These are phyloP conservation scores for Branchinecta sandiegonensis DNA, from an alignment of 2,888 invertebrate genomes.

Conservation along the genomic window DNA sequence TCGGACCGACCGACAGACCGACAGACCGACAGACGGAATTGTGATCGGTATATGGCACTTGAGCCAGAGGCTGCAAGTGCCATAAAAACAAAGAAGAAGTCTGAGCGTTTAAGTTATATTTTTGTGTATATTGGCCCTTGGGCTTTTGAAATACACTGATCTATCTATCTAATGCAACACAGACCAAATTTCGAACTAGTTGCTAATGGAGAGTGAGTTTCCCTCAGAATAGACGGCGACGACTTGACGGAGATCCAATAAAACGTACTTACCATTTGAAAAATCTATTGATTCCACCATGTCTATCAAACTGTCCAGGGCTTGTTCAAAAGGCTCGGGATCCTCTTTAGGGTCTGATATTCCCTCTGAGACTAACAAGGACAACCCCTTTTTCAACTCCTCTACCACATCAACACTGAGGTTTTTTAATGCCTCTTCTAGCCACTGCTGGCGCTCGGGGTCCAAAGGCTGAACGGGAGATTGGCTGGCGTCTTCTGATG, in stretches of 20 bases:
- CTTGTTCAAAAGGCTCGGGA: slow-evolving; percentile 43
- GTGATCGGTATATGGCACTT: too few relatives aligned
- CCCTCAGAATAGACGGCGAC: too few relatives aligned
- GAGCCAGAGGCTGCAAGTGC: too few relatives aligned
- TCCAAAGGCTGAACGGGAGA: slow-evolving; percentile 44
- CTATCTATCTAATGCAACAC: too few relatives aligned
- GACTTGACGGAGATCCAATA: not conserved
- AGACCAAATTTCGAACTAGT: too few relatives aligned
- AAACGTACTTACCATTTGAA: slow-evolving; percentile 50
- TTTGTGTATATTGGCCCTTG: too few relatives aligned
- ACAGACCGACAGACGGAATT: too few relatives aligned
- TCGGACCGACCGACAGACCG: too few relatives aligned
- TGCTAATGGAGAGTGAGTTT: too few relatives aligned
- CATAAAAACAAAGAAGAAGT: too few relatives aligned
- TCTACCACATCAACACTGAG: slow-evolving; percentile 55
- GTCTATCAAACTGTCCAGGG: slow-evolving; percentile 52
- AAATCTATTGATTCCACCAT: slow-evolving; percentile 59
- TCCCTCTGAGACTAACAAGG: slow-evolving; percentile 41
- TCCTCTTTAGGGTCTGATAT: slow-evolving; percentile 40
- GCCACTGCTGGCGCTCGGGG: slow-evolving; percentile 52
- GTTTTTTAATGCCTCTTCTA: slow-evolving; percentile 52
- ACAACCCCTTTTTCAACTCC: slow-evolving; percentile 47
- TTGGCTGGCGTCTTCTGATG: slow-evolving; percentile 43
- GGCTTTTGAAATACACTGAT: too few relatives aligned
- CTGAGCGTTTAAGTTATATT: too few relatives aligned